Evolutionary conservation across 2,113 vertebrate species (phyloP).

Genomic region (Psephotus haematonotus): DNA sequence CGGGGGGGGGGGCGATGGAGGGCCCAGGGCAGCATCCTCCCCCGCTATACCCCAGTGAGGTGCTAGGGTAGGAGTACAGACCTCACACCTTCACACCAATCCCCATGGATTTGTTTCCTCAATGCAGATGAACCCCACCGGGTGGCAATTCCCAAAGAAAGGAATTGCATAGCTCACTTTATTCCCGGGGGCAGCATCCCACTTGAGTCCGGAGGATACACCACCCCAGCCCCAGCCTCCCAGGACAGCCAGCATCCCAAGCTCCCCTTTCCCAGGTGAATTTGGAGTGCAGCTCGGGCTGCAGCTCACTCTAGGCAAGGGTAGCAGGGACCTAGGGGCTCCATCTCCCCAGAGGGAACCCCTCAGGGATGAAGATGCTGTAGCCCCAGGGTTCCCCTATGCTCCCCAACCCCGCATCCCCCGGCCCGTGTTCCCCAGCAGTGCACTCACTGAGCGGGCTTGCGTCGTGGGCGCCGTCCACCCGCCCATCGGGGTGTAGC

Average conservation of each 20-base stretch:
- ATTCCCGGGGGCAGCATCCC: background rate
- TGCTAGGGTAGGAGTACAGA: accelerated
- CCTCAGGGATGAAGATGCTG: background rate
- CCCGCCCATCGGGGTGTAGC: constrained; percentile 93
- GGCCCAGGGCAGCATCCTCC: background rate
- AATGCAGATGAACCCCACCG: accelerated
- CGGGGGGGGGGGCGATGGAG: accelerated
- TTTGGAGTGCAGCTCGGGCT: background rate
- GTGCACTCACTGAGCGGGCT: constrained; percentile 86
- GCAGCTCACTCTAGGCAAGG: background rate
- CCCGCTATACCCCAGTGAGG: accelerated
- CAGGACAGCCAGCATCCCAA: background rate
- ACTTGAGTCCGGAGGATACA: accelerated
- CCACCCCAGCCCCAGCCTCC: background rate
- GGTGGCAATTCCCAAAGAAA: background rate
- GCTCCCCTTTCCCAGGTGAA: background rate
- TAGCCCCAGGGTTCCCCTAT: background rate
- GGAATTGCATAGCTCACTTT: background rate
- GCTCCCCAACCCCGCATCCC: background rate
- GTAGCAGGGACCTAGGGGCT: background rate
- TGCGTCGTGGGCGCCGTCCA: constrained; percentile 94
- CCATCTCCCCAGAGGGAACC: accelerated
- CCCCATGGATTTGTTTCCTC: accelerated
- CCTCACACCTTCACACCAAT: accelerated
- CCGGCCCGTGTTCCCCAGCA: background rate